Base-by-base conservation (phyloP, 2,888 invertebrate genomes). In the Strigamia maritima region DNA sequence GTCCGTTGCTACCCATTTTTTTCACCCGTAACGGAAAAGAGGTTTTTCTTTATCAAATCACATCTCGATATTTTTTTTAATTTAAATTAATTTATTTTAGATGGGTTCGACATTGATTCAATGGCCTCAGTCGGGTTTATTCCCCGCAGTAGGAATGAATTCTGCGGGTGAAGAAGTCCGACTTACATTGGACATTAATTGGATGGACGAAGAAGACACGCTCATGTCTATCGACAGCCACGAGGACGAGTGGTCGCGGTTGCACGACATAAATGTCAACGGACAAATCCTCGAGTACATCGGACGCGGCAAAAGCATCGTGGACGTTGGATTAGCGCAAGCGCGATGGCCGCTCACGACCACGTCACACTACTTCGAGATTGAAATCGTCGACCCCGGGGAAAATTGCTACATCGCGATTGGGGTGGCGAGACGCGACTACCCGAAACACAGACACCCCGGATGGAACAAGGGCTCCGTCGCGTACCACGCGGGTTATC, bases 381-480 rank as follows among this genome's bases (percentile, higher is more conserved):
- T 89, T 81, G 88, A 88, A 83, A 88, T 89, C 78, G 82, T 88
- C 49, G 88, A 89, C 81, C 88, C 88, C 2, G 89, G 89, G 31
- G 87, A 88, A 83, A 88, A 86, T 82, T 88, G 88, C 82, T 89
- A 88, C 83, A 88, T 89, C 80, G 88, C 88, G 31, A 88, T 89
- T 81, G 89, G 89, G 65, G 83, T 89, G 54, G 88, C 89, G 22
- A 86, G 87, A 83, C 86, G 88, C 87, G 87, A 88, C 81, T 89
- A 89, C 82, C 88, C 88, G 6, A 86, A 86, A 82, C 86, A 87
- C 80, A 84, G 88, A 81, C 88, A 88, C 82, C 88, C 88, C 28
- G 89, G 89, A 2, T 89, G 89, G 89, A 88, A 88, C 82, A 86
- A 86, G 83, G 88, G 88, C n/a, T 88, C 88, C 28, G 87, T 89